A percentile compares a stretch with the other conserved stretches of the same genome.
phyloP scores from a whole-genome alignment of 2,888 invertebrate genomes.

The Drosophila atroscutellata region DNA sequence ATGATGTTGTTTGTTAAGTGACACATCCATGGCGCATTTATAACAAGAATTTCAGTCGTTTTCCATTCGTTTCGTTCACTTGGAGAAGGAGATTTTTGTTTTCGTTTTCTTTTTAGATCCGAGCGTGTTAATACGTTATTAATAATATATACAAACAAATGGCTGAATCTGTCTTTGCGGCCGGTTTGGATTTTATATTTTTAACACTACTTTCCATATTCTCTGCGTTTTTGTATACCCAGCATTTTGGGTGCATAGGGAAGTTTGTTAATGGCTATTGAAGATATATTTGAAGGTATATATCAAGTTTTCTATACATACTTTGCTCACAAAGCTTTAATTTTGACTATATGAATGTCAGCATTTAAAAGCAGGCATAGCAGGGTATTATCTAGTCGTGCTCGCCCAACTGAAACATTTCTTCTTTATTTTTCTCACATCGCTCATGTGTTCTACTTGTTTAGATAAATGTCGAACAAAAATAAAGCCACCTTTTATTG shows the following conservation, averaged over 20 bases:
- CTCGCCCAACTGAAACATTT: background rate
- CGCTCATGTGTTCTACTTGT: slow-evolving; percentile 49
- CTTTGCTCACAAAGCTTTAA: background rate
- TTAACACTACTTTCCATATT: slow-evolving; percentile 38
- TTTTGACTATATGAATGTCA: background rate
- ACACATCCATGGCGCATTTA: slow-evolving; percentile 70
- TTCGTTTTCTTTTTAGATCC: slow-evolving; percentile 11
- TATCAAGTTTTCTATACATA: background rate
- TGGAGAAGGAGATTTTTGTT: slow-evolving; percentile 29
- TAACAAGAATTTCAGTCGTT: slow-evolving; percentile 53
- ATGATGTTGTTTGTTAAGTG: slow-evolving; percentile 54
- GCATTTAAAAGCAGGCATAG: background rate
- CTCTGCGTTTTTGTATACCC: slow-evolving; percentile 40
- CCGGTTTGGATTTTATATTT: slow-evolving; percentile 34
- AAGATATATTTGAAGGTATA: too few species aligned
- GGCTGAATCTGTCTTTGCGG: slow-evolving; percentile 48
- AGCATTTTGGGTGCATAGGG: background rate
- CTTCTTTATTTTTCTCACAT: slow-evolving; percentile 2
- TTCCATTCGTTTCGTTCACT: slow-evolving; percentile 36
- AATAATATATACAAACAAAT: slow-evolving; percentile 64
- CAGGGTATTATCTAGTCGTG: background rate
- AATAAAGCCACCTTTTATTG: slow-evolving; percentile 52
- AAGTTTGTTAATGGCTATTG: background rate
- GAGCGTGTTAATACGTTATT: slow-evolving; percentile 77
- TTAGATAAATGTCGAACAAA: slow-evolving; percentile 55